phyloP scores from a whole-genome alignment of 2,113 vertebrate genomes.

The Lepidothrix coronata region DNA sequence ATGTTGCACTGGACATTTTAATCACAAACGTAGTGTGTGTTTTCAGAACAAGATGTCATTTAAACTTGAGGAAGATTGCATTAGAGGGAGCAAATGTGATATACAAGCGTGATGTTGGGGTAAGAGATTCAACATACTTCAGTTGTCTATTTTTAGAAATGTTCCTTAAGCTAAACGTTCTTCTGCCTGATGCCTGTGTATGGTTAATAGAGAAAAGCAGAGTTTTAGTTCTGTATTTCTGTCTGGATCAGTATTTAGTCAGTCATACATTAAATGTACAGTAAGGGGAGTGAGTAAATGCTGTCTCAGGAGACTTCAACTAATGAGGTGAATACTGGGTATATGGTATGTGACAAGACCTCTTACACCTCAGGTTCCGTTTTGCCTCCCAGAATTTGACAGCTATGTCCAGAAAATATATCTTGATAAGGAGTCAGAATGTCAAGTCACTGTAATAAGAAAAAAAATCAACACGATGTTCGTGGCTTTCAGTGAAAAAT shows the following conservation, averaged over 20 bases:
- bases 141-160: background rate
- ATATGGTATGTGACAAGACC: background rate
- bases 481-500: background rate
- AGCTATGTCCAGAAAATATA: background rate
- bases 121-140: slow-evolving; percentile 69
- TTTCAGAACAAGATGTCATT: slow-evolving; percentile 97
- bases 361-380: background rate
- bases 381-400: background rate
- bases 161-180: background rate
- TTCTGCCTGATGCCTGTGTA: background rate
- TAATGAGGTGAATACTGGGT: background rate
- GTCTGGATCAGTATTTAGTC: background rate
- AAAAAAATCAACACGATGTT: background rate
- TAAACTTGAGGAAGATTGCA: slow-evolving; percentile 96
- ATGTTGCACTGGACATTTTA: slow-evolving; percentile 96
- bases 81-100: slow-evolving; percentile 96
- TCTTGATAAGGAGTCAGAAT: background rate
- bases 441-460: background rate
- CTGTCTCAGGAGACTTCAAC: background rate
- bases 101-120: slow-evolving; percentile 97
- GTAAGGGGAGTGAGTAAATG: background rate
- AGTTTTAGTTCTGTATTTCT: background rate
- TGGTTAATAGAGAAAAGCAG: background rate
- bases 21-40: slow-evolving; percentile 97
- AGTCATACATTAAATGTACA: background rate